These are phyloP conservation scores for Felis chaus DNA, from an alignment of 2,113 vertebrate genomes.

Conservation along the genomic window DNA sequence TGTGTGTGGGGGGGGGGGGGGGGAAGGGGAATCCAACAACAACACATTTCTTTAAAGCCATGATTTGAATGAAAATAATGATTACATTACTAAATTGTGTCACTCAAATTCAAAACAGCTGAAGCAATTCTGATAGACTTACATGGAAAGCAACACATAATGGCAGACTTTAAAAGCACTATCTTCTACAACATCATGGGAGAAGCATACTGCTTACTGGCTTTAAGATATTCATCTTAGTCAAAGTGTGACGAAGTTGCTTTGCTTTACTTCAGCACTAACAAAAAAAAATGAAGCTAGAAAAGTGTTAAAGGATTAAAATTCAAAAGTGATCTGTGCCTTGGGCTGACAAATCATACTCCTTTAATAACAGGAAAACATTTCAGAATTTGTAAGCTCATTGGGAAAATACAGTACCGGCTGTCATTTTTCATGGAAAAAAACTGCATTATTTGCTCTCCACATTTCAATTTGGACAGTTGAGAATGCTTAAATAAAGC, in stretches of 20 bases:
- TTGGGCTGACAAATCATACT: background rate
- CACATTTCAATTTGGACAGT: background rate
- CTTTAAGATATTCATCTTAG: slow-evolving; percentile 27
- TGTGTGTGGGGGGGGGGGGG: background rate
- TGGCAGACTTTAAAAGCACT: slow-evolving; percentile 46
- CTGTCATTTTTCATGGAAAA: slow-evolving; percentile 45
- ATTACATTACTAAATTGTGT: slow-evolving; percentile 32
- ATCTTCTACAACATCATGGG: slow-evolving; percentile 14
- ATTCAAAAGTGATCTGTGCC: slow-evolving; percentile 20
- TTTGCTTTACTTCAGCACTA: background rate
- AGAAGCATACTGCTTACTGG: background rate
- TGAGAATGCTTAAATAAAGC: slow-evolving; percentile 28
- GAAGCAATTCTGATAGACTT: slow-evolving; percentile 23
- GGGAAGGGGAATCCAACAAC: background rate
- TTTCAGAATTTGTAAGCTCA: slow-evolving; percentile 61
- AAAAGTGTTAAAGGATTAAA: slow-evolving; percentile 45
- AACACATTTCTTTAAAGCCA: background rate
- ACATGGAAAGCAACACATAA: slow-evolving; percentile 54
- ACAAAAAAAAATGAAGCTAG: background rate
- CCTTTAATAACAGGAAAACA: slow-evolving; percentile 48
- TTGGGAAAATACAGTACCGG: slow-evolving; percentile 60
- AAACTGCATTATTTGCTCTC: background rate
- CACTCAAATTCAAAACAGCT: slow-evolving; percentile 54
- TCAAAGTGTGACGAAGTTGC: slow-evolving; percentile 7
- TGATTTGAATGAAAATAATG: slow-evolving; percentile 50